Conservation (phyloP, 2,888 invertebrate genomes). For the Andrena chrysosceles region DNA sequence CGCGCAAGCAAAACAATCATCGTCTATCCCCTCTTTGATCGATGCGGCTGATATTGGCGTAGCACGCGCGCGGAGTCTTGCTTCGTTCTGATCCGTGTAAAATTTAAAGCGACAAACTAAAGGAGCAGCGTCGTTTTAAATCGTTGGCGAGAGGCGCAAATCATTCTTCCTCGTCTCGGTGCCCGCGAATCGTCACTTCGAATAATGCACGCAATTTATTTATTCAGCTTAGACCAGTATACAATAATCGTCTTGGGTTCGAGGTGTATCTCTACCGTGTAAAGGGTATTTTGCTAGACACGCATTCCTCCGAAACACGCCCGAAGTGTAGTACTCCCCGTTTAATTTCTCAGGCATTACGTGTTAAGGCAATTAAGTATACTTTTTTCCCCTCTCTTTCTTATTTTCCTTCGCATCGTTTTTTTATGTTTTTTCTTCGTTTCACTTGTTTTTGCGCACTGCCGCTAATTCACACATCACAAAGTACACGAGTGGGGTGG, state of each 20-base stretch:
- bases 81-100: conserved; percentile 55
- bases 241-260: conserved; percentile 51
- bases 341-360: conserved; percentile 55
- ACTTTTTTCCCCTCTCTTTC: conserved; percentile 3
- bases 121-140: too few species aligned
- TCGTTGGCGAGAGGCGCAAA: not conserved
- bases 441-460: conserved; percentile 40
- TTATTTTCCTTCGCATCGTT: conserved; percentile 15
- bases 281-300: conserved; percentile 49
- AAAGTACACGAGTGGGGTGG: conserved; percentile 23
- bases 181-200: conserved; percentile 8
- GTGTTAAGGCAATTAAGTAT: conserved; percentile 69
- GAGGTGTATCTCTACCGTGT: conserved; percentile 35
- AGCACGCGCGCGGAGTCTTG: conserved; percentile 61
- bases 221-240: conserved; percentile 60
- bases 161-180: not conserved
- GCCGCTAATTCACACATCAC: conserved; percentile 44
- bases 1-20: conserved; percentile 37
- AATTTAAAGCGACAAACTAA: not conserved
- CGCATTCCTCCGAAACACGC: conserved; percentile 38
- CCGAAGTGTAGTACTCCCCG: conserved; percentile 9
- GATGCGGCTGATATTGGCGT: conserved; percentile 25
- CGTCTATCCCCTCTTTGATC: conserved; percentile 2
- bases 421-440: not conserved
- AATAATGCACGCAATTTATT: conserved; percentile 53